Evolutionary conservation across 2,797 vertebrate genomes (phyloP), one percentile per base, ranked within the genome.

Genomic region (Sciaenops ocellatus): DNA sequence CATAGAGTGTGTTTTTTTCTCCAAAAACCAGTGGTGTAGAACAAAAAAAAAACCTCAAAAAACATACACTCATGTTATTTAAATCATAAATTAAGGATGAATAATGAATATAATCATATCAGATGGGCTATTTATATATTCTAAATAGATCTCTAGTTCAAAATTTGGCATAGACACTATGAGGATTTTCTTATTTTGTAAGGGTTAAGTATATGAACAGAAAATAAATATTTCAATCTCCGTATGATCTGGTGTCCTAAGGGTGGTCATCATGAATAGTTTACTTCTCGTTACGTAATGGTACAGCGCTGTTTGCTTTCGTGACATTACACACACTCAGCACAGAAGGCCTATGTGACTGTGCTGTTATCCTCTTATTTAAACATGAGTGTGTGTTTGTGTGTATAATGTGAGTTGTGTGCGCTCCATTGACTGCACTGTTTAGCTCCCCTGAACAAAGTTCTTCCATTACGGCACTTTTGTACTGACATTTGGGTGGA

Each of bases 261-360:
- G 78, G 60, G 46, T 51, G 34, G 52, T 63, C 59, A 24, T 82
- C 70, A 85, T 86, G 38, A 76, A 85, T 86, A 86, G 17, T 86
- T 86, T 60, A 86, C 73, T 44, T 47, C 30, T 66, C 41, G 67
- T 90, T 88, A 85, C 51, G 48, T 84, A 85, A 86, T 48, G 18
- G 56, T 16, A 20, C 57, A 56, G 54, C 26, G 46, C 4, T 20
- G n/a, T 64, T 84, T 59, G 68, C 64, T 60, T 60, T 47, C 2
- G n/a, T 62, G 66, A 66, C 59, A 63, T 50, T 20, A 71, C 26
- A 28, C 69, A 70, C 22, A 55, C 78, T 73, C 63, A 66, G 73
- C 74, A 34, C 77, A 61, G 28, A 61, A n/a, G 72, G 28, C 75
- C 56, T 55, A 55, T 50, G 77, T 64, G 89, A 78, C 65, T 85